Evolutionary conservation across 2,113 vertebrate genomes (phyloP), one percentile per base, ranked within the genome.

Genomic region (Cygnus atratus): DNA sequence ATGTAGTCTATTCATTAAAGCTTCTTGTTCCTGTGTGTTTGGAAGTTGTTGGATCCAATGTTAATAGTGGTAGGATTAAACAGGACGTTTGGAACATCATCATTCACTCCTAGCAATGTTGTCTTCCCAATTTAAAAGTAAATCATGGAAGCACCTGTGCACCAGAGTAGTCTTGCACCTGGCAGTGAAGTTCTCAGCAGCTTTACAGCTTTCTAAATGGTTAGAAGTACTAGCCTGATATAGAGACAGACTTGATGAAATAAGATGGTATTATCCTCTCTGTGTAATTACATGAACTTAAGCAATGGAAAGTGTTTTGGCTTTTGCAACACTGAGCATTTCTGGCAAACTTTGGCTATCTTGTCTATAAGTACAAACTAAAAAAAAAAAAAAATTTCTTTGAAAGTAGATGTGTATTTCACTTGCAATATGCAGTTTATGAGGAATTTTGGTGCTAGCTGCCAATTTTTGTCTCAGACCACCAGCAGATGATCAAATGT

Each of bases 401-500:
- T 67, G 18, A 66, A 41, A 22, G 35, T 39, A 22, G 29, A 11
- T 43, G n/a, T 39, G 25, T 26, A 66, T 7, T 4, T n/a, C 29
- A 31, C n/a, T 29, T 65, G 31, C 9, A 48, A 1, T 33, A 9
- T n/a, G 66, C 52, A 62, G 21, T 65, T 48, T 19, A 18, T 29
- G 26, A 8, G 6, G 61, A 33, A 35, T 70, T 80, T 72, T 41
- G 54, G 33, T 76, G 46, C 12, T 79, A 63, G n/a, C 31, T 63
- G 46, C 25, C 62, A 31, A 25, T n/a, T 84, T 87, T 77, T 29
- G 1, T 39, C 67, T 87, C 33, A 33, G 18, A 35, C 35, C 72
- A 14, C 22, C 31, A 41, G 7, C 24, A 66, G 50, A 12, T 0
- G 0, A 68, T 24, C 3, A 4, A 65, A 48, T 4, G 67, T 83